These are phyloP conservation scores for Pseudococcus longispinus DNA, from an alignment of 2,888 invertebrate genomes.

Conservation along the genomic window DNA sequence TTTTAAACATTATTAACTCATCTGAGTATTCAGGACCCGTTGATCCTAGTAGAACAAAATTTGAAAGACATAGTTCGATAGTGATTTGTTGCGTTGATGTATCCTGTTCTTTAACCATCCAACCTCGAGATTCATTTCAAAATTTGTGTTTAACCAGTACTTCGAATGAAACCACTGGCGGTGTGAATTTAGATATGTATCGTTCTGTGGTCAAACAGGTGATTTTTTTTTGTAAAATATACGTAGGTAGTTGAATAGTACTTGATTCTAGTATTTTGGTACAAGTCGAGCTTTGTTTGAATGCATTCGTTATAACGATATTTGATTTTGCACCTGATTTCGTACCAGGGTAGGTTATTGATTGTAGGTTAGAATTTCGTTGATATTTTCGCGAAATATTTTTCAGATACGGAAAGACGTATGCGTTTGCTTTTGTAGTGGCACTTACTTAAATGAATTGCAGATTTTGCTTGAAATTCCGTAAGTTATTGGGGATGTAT, in stretches of 20 bases:
- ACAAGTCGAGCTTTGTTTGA: background rate
- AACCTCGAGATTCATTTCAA: slow-evolving; percentile 90
- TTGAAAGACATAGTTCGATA: slow-evolving; percentile 82
- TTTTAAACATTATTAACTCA: slow-evolving; percentile 35
- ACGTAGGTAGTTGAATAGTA: background rate
- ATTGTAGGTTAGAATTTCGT: background rate
- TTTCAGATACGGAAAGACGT: slow-evolving; percentile 43
- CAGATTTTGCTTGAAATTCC: slow-evolving; percentile 54
- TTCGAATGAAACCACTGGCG: background rate
- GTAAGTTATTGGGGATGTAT: slow-evolving; percentile 44
- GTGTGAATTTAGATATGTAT: slow-evolving; percentile 48
- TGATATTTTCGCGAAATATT: slow-evolving; percentile 4
- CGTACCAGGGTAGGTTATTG: background rate
- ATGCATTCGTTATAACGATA: background rate
- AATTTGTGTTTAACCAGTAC: slow-evolving; percentile 77
- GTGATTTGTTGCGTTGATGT: slow-evolving; percentile 82
- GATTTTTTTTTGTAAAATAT: background rate
- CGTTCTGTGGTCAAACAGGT: slow-evolving; percentile 52
- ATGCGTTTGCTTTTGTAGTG: slow-evolving; percentile 52
- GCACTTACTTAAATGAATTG: slow-evolving; percentile 10
- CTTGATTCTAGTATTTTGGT: background rate
- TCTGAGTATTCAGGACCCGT: slow-evolving; percentile 70
- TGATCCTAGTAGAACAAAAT: slow-evolving; percentile 82
- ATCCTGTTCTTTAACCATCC: slow-evolving; percentile 80
- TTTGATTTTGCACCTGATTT: slow-evolving; percentile 11